A percentile compares a stretch with the other conserved stretches of the same genome.
These are phyloP conservation scores for Apteryx owenii DNA, from an alignment of 2,113 vertebrate genomes.

Conservation along the genomic window DNA sequence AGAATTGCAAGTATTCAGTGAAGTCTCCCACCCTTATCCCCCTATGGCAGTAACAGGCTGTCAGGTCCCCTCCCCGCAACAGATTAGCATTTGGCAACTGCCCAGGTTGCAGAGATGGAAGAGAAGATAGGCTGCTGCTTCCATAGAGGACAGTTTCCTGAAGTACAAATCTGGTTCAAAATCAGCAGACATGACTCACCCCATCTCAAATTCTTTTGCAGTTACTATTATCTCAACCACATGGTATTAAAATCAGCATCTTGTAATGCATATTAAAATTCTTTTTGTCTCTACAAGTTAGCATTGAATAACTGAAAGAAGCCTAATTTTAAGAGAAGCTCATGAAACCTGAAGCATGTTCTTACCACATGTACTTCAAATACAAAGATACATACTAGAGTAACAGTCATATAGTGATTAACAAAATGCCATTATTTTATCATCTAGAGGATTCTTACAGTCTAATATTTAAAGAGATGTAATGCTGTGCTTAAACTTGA, in stretches of 20 bases:
- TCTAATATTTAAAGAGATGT: not conserved
- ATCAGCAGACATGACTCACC: not conserved
- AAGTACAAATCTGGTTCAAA: not conserved
- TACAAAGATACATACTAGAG: not conserved
- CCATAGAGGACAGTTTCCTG: not conserved
- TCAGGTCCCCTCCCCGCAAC: not conserved
- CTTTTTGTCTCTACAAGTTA: not conserved
- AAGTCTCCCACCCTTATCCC: not conserved
- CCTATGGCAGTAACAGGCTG: not conserved
- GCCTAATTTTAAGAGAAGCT: not conserved
- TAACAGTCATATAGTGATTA: not conserved
- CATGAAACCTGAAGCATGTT: not conserved
- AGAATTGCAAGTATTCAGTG: not conserved
- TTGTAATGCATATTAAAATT: not conserved
- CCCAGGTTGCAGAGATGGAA: not conserved
- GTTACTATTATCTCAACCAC: not conserved
- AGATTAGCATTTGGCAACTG: not conserved
- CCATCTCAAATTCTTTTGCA: not conserved
- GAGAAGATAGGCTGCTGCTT: not conserved
- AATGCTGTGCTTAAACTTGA: not conserved
- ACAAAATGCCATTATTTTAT: not conserved
- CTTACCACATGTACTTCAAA: not conserved
- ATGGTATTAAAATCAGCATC: not conserved
- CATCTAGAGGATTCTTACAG: not conserved
- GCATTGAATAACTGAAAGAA: not conserved